Evolutionary conservation across 2,888 invertebrate genomes (phyloP).

Genomic region (Nemapogon koenigi): DNA sequence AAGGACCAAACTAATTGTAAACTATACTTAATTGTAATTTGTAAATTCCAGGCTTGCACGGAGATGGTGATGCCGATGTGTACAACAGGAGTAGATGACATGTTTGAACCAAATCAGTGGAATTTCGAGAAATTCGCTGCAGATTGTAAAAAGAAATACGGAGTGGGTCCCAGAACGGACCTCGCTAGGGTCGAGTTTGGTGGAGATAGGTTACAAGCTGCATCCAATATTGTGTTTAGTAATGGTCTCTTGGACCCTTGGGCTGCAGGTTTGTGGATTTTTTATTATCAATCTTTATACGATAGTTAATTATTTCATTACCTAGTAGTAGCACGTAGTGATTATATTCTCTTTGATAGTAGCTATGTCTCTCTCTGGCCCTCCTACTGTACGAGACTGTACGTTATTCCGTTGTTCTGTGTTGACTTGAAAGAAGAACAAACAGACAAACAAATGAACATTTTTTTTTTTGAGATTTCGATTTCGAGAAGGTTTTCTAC

Average conservation of each 20-base stretch:
- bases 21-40: neutral
- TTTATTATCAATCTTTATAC: no score
- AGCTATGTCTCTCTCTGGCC: no score
- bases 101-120: slow-evolving; percentile 84
- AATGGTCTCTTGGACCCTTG: slow-evolving; percentile 89
- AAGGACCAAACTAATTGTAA: neutral
- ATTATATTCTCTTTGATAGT: no score
- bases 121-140: slow-evolving; percentile 70
- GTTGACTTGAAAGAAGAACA: no score
- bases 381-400: no score
- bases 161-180: slow-evolving; percentile 70
- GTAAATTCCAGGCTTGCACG: slow-evolving; percentile 76
- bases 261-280: slow-evolving; percentile 74
- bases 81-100: slow-evolving; percentile 74
- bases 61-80: slow-evolving; percentile 99
- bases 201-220: slow-evolving; percentile 72
- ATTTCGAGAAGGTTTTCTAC: no score
- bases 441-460: no score
- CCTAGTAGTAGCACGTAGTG: no score
- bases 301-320: no score
- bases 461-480: no score
- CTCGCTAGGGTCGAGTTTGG: slow-evolving; percentile 82
- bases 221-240: slow-evolving; percentile 79
- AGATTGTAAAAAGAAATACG: slow-evolving; percentile 73
- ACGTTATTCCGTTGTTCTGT: no score